A percentile compares a stretch with the other conserved stretches of the same genome.
phyloP scores from a whole-genome alignment of 2,113 vertebrate genomes.

The Anser cygnoides region DNA sequence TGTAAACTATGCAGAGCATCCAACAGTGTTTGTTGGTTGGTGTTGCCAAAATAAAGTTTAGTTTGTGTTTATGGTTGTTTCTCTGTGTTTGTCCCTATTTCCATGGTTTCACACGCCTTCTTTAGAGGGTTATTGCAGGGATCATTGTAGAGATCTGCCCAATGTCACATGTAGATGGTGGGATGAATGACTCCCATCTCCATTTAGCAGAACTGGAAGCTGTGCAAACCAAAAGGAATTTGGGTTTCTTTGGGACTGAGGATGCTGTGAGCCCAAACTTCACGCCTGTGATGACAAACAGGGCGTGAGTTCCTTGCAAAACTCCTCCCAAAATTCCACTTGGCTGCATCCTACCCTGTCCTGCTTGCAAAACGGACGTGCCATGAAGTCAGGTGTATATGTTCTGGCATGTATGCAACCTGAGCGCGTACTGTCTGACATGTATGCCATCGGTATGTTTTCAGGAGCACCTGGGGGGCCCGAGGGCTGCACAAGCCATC shows the following conservation, averaged over 20 bases:
- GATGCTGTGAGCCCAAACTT: not conserved
- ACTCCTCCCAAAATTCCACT: not conserved
- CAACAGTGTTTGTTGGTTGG: accelerated
- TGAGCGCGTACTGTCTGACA: not conserved
- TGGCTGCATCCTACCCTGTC: not conserved
- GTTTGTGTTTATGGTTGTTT: not conserved
- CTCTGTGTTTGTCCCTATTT: not conserved
- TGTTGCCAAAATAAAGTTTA: not conserved
- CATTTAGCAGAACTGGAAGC: not conserved
- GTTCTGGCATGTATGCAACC: not conserved
- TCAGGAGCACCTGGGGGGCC: not conserved
- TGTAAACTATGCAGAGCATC: not conserved
- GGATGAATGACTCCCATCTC: not conserved
- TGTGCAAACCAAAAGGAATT: not conserved
- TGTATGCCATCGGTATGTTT: not conserved
- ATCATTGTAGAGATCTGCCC: accelerated
- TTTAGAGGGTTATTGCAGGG: not conserved
- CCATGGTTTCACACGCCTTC: not conserved
- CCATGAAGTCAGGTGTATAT: not conserved
- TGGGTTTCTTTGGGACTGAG: accelerated
- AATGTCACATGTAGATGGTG: accelerated
- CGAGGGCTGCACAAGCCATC: not conserved
- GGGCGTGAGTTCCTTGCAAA: accelerated
- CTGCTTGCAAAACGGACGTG: not conserved
- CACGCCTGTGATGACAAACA: accelerated